Evolutionary conservation across 2,797 vertebrate genomes (phyloP).

Genomic region (Dermochelys coriacea): DNA sequence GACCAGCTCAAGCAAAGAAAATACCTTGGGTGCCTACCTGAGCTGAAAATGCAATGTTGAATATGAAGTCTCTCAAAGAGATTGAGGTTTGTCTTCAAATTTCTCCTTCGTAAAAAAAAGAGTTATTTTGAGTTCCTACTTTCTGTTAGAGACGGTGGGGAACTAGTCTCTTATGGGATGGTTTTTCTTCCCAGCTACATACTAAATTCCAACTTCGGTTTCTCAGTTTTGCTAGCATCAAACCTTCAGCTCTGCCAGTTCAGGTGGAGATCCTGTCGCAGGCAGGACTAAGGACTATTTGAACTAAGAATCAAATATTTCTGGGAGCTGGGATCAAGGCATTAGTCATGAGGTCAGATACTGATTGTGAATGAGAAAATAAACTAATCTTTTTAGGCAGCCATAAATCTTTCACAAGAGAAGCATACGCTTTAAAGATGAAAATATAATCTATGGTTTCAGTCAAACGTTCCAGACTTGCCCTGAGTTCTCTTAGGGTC

Average conservation of each 20-base stretch:
- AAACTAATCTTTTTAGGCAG: background rate
- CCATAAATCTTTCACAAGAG: background rate
- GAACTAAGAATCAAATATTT: background rate
- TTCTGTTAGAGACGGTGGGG: background rate
- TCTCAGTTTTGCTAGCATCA: background rate
- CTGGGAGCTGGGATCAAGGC: background rate
- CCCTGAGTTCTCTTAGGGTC: background rate
- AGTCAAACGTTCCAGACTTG: background rate
- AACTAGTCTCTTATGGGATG: background rate
- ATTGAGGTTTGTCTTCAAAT: background rate
- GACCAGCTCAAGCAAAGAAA: too few relatives aligned
- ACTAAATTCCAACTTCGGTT: background rate
- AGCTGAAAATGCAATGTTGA: background rate
- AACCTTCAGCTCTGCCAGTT: background rate
- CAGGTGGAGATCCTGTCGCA: rapidly evolving
- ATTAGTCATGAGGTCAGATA: background rate
- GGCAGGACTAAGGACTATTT: too few relatives aligned
- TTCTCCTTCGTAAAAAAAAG: background rate
- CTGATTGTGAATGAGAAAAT: background rate
- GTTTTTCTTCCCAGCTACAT: background rate
- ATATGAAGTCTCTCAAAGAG: background rate
- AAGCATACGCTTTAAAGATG: background rate
- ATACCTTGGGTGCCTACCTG: too few relatives aligned
- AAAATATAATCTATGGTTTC: background rate
- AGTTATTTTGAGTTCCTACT: background rate